Evolutionary conservation across 2,888 invertebrate species (phyloP).

Genomic region (Strigamia maritima): DNA sequence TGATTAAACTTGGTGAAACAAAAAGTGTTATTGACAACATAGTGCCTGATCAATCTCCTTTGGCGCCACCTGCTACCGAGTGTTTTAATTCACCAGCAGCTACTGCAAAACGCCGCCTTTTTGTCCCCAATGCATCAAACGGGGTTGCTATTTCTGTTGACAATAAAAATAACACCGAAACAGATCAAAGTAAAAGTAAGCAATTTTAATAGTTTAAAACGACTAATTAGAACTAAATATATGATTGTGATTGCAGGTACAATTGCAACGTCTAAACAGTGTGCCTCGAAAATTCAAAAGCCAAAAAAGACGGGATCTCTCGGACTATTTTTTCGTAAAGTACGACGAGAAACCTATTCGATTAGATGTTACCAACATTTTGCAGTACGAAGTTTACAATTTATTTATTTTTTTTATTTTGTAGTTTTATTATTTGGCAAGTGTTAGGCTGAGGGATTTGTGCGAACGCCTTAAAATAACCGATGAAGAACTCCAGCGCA

Average conservation of each 20-base stretch:
- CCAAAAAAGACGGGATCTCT: slow-evolving; percentile 64
- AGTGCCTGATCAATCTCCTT: slow-evolving; percentile 47
- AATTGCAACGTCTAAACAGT: slow-evolving; percentile 14
- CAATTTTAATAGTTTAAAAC: slow-evolving; percentile 33
- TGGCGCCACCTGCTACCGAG: slow-evolving; percentile 59
- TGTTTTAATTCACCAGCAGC: slow-evolving; percentile 52
- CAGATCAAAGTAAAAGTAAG: slow-evolving; percentile 18
- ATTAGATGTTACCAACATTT: background rate
- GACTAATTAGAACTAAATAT: no score
- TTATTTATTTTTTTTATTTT: slow-evolving; percentile 46
- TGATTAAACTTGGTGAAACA: background rate
- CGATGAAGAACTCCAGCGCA: slow-evolving; percentile 64
- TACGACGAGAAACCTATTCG: slow-evolving; percentile 50
- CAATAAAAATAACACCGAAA: background rate
- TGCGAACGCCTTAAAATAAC: slow-evolving; percentile 74
- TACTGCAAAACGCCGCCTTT: slow-evolving; percentile 53
- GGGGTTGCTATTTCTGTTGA: slow-evolving; percentile 29
- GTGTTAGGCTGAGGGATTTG: slow-evolving; percentile 84
- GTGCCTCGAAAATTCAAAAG: slow-evolving; percentile 45
- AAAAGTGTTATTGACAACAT: background rate
- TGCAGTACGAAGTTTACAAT: background rate
- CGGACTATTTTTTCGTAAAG: slow-evolving; percentile 83
- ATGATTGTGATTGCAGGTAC: slow-evolving; percentile 7
- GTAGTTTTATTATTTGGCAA: slow-evolving; percentile 88
- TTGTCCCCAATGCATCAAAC: slow-evolving; percentile 44